Evolutionary conservation across 2,888 invertebrate species (phyloP).

Genomic region (Drosophila atroscutellata): DNA sequence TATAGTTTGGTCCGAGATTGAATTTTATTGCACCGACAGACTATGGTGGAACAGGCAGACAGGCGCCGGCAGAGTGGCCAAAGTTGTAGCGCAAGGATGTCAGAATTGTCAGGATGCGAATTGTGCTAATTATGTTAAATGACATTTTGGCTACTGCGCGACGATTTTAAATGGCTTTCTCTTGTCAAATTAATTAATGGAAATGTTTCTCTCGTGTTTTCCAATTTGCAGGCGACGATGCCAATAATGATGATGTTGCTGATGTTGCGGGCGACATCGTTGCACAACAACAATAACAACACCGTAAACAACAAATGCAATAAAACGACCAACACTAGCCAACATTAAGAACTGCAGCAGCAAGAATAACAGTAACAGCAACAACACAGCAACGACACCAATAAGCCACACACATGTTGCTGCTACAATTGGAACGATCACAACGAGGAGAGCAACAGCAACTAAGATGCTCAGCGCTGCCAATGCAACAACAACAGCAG

Average conservation of each 20-base stretch:
- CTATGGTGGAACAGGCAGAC: slow-evolving; percentile 2
- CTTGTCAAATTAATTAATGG: slow-evolving; percentile 63
- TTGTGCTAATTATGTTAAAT: slow-evolving; percentile 72
- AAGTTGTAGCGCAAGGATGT: slow-evolving; percentile 51
- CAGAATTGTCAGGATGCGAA: slow-evolving; percentile 68
- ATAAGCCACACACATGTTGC: slow-evolving; percentile 71
- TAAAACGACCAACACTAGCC: slow-evolving; percentile 32
- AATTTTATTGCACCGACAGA: slow-evolving; percentile 63
- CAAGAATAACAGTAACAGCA: slow-evolving; percentile 5
- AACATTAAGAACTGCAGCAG: slow-evolving; percentile 15
- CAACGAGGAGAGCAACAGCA: slow-evolving; percentile 60
- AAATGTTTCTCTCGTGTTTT: slow-evolving; percentile 22
- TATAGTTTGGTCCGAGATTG: slow-evolving; percentile 57
- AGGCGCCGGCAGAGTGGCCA: slow-evolving; percentile 28
- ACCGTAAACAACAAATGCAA: slow-evolving; percentile 15
- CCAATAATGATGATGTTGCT: slow-evolving; percentile 54
- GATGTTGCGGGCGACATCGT: slow-evolving; percentile 38
- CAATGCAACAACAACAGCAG: slow-evolving; percentile 63
- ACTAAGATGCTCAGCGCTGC: slow-evolving; percentile 72
- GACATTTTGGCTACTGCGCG: slow-evolving; percentile 52
- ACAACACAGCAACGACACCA: slow-evolving; percentile 18
- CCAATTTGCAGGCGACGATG: slow-evolving; percentile 53
- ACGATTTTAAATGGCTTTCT: slow-evolving; percentile 58
- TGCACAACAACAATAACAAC: slow-evolving; percentile 28
- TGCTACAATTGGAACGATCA: slow-evolving; percentile 55